Conservation (phyloP, 2,113 vertebrate genomes). For the Cynoglossus semilaevis region DNA sequence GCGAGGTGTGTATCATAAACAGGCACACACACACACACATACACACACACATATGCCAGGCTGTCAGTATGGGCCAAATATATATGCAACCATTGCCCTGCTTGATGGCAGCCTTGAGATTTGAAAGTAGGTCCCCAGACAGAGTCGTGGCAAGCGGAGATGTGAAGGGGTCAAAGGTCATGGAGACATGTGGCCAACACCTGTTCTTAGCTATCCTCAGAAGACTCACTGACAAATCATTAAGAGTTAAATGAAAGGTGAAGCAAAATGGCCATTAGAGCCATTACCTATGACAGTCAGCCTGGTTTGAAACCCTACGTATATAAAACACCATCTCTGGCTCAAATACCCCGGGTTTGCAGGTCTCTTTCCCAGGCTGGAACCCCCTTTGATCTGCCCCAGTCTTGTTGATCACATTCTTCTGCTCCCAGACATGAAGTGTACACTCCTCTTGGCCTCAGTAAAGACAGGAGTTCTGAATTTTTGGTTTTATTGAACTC, state of each 20-base stretch:
- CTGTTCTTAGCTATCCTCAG: slow-evolving; percentile 34
- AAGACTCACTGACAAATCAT: slow-evolving; percentile 13
- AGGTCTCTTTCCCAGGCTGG: slow-evolving; percentile 52
- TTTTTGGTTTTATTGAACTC: slow-evolving; percentile 2
- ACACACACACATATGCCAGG: neutral
- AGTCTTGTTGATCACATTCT: slow-evolving; percentile 58
- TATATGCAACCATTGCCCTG: neutral
- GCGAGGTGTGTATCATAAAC: slow-evolving; percentile 30
- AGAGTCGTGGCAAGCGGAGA: slow-evolving; percentile 13
- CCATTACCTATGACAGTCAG: slow-evolving; percentile 26
- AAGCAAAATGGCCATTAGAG: slow-evolving; percentile 22
- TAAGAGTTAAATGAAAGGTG: slow-evolving; percentile 13
- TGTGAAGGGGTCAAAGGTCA: slow-evolving; percentile 43
- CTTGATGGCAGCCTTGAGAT: slow-evolving; percentile 7
- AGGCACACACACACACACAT: neutral
- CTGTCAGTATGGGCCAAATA: slow-evolving; percentile 14
- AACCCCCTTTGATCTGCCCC: slow-evolving; percentile 68
- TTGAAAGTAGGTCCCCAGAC: slow-evolving; percentile 6
- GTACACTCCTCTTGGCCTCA: slow-evolving; percentile 29
- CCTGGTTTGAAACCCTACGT: slow-evolving; percentile 35
- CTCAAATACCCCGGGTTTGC: slow-evolving; percentile 26
- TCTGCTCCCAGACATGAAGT: slow-evolving; percentile 46
- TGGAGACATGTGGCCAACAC: slow-evolving; percentile 57
- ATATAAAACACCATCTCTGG: slow-evolving; percentile 36
- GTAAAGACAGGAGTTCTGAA: slow-evolving; percentile 15